Percentiles rank a stretch among this genome's conserved stretches.
Conservation (phyloP, 2,888 invertebrate genomes). For the Trachelus iudaicus region DNA sequence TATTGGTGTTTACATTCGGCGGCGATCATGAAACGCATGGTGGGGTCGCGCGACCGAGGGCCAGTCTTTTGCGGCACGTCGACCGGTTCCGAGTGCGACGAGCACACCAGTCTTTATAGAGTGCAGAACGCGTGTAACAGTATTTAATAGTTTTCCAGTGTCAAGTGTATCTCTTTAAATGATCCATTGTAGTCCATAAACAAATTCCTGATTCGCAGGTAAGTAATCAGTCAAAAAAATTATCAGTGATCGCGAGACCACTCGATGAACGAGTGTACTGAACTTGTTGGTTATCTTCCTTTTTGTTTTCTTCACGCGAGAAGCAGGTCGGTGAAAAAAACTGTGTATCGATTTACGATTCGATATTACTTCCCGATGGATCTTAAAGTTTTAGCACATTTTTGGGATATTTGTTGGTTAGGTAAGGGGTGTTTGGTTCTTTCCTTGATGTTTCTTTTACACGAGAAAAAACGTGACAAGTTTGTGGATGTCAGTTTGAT, state of each 20-base stretch:
- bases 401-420: not conserved
- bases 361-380: not conserved
- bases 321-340: not conserved
- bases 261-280: not conserved
- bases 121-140: not conserved
- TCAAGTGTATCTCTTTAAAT: not conserved
- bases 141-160: not conserved
- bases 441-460: not conserved
- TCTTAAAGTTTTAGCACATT: not conserved
- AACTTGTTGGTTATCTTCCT: not conserved
- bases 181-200: not conserved
- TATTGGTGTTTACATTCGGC: slow-evolving; percentile 50
- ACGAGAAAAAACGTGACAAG: not conserved
- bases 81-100: slow-evolving; percentile 28
- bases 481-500: not conserved
- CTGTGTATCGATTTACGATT: not conserved
- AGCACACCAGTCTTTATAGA: not conserved
- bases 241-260: not conserved
- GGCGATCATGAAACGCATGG: slow-evolving; percentile 24
- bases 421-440: not conserved
- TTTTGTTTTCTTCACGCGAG: not conserved
- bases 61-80: slow-evolving; percentile 48
- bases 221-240: not conserved
- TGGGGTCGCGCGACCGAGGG: slow-evolving; percentile 37
- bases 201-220: not conserved